phyloP scores from a whole-genome alignment of 2,113 vertebrate genomes.

The Xenopus tropicalis region DNA sequence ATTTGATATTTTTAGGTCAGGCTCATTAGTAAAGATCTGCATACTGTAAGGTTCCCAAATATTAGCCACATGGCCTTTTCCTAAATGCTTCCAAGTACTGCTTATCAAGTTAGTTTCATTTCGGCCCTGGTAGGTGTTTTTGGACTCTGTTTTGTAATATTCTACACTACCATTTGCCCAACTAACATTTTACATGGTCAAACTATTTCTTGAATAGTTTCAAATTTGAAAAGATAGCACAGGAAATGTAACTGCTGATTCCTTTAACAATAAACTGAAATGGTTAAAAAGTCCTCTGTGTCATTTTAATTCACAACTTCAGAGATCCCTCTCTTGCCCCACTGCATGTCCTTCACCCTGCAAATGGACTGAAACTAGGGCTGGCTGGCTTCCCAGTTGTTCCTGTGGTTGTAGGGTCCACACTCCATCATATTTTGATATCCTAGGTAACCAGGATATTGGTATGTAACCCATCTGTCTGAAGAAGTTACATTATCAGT shows the following conservation, averaged over 20 bases:
- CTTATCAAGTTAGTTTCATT: too few species aligned
- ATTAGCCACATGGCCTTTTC: too few species aligned
- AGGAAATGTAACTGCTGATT: constrained; percentile 1
- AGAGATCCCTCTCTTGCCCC: constrained; percentile 70
- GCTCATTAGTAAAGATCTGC: too few species aligned
- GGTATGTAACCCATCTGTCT: constrained; percentile 76
- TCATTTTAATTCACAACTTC: constrained; percentile 59
- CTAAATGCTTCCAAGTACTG: too few species aligned
- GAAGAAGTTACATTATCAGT: neutral
- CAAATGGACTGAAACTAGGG: constrained; percentile 79
- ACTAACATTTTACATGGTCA: constrained; percentile 10
- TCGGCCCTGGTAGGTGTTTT: too few species aligned
- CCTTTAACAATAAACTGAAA: constrained; percentile 25
- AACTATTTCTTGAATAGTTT: constrained; percentile 13
- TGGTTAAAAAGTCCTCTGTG: constrained; percentile 21
- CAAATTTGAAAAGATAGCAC: neutral
- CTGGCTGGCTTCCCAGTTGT: constrained; percentile 73
- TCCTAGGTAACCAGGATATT: constrained; percentile 78
- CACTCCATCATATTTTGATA: constrained; percentile 73
- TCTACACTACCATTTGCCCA: too few species aligned
- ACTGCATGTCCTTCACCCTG: constrained; percentile 77
- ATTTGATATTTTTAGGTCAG: too few species aligned
- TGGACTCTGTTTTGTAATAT: too few species aligned
- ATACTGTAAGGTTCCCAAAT: too few species aligned
- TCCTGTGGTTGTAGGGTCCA: constrained; percentile 74